These are phyloP conservation scores for Penaeus chinensis DNA, from an alignment of 1,140 invertebrate genomes.

Conservation along the genomic window DNA sequence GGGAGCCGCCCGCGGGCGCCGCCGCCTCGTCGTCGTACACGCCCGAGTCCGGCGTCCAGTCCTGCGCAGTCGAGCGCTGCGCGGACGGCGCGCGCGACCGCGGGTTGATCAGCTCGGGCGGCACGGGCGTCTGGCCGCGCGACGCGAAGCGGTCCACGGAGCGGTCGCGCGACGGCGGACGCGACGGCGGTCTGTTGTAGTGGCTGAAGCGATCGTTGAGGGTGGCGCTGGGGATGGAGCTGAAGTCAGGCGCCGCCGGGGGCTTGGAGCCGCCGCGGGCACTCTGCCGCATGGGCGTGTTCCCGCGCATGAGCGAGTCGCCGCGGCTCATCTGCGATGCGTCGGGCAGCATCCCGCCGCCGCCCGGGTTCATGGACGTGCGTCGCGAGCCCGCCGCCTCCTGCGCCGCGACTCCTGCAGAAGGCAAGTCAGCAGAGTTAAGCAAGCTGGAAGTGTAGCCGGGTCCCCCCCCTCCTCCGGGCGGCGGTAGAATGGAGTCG, in stretches of 20 bases:
- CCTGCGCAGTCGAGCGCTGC: constrained; percentile 61
- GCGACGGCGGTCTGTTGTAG: constrained; percentile 87
- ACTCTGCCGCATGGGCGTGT: constrained; percentile 47
- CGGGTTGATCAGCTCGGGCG: constrained; percentile 57
- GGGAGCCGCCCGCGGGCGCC: constrained; percentile 46
- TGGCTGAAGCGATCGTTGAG: constrained; percentile 86
- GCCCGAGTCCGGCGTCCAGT: constrained; percentile 69
- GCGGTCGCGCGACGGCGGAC: constrained; percentile 86
- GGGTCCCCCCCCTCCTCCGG: constrained; percentile 63
- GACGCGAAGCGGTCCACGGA: constrained; percentile 82
- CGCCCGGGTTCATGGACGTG: constrained; percentile 68
- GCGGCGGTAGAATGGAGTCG: constrained; percentile 47
- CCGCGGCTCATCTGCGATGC: background rate
- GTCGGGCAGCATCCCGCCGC: constrained; percentile 64
- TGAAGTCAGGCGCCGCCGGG: constrained; percentile 67
- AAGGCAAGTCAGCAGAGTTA: constrained; percentile 61
- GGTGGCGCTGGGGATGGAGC: constrained; percentile 66
- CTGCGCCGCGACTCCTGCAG: constrained; percentile 65
- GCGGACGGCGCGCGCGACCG: constrained; percentile 57
- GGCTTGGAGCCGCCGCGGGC: constrained; percentile 48
- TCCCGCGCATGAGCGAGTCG: constrained; percentile 58
- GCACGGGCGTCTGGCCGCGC: constrained; percentile 62
- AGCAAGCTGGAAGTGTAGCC: constrained; percentile 48
- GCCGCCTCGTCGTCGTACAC: constrained; percentile 67
- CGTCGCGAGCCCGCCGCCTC: constrained; percentile 67